Percentiles rank a stretch among this genome's conserved stretches.
These are phyloP conservation scores for Tiliqua scincoides DNA, from an alignment of 2,113 vertebrate species.

Conservation along the genomic window DNA sequence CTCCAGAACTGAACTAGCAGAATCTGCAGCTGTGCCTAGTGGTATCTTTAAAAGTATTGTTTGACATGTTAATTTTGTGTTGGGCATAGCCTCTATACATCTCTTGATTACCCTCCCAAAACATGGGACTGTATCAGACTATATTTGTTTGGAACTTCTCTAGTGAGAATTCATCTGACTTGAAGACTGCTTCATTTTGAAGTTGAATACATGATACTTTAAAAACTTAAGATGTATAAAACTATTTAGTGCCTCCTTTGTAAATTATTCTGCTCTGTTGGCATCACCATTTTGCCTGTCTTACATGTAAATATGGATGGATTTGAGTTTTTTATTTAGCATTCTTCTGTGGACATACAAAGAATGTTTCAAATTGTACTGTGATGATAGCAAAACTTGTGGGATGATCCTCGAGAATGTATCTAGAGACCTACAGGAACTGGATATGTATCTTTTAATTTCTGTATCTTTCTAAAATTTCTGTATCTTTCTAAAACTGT, in stretches of 20 bases:
- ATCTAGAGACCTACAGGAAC: not conserved
- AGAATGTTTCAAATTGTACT: not conserved
- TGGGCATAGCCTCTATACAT: not conserved
- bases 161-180: not conserved
- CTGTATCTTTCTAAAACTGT: no score
- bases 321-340: not conserved
- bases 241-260: not conserved
- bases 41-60: not conserved
- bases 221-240: not conserved
- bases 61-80: not conserved
- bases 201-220: not conserved
- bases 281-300: not conserved
- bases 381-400: not conserved
- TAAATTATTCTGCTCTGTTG: not conserved
- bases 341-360: not conserved
- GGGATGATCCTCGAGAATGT: not conserved
- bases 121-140: not conserved
- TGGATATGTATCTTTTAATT: not conserved
- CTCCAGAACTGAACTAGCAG: not conserved
- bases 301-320: not conserved
- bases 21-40: not conserved
- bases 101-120: not conserved
- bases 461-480: no score
- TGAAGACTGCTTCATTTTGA: not conserved
- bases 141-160: not conserved